Evolutionary conservation across 2,888 invertebrate genomes (phyloP), one percentile per base, ranked within the genome.

Genomic region (Arenicola marina): DNA sequence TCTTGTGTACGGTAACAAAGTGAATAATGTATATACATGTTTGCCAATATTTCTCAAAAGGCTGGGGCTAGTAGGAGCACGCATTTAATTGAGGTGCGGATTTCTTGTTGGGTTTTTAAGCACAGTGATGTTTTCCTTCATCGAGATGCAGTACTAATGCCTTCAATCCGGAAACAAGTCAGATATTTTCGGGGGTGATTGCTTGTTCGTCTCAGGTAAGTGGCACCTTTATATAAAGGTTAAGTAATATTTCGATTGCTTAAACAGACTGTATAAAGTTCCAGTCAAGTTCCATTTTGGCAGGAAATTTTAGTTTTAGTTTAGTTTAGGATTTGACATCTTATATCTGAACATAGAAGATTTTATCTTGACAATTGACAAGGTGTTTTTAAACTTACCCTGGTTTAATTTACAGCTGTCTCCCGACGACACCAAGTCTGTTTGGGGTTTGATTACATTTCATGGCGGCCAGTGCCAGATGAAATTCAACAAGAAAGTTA

Each of bases 401-500:
- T 4, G 4, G 15, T 26, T 56, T 56, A 15, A 38, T 38, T 38
- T 46, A 4, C 57, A 57, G 57, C 24, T 59, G 31, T 29, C 21
- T 7, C 4, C 59, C 38, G 84, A 86, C 29, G 96, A 97, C 85
- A 87, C 89, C 38, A 89, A 90, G 75, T 85, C 88, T 43, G 79
- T 96, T 58, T 95, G 92, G 89, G 91, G 91, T 1, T 88, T 95
- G 84, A 88, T 95, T 61, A 91, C 91, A 1, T 92, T 89, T 79
- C 87, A 93, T 86, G 96, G 96, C 69, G 97, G 95, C 15, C 86
- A 86, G 73, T 92, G 92, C 70, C 89, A 90, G 75, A 84, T 89
- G 61, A 88, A 87, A 76, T 87, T 96, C 69, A 88, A 89, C 81
- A 86, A 87, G 69, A 87, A 87, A 74, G 91, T 91, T 78, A 93